phyloP scores from a whole-genome alignment of 2,113 vertebrate genomes.

The Australoheros scitulus region DNA sequence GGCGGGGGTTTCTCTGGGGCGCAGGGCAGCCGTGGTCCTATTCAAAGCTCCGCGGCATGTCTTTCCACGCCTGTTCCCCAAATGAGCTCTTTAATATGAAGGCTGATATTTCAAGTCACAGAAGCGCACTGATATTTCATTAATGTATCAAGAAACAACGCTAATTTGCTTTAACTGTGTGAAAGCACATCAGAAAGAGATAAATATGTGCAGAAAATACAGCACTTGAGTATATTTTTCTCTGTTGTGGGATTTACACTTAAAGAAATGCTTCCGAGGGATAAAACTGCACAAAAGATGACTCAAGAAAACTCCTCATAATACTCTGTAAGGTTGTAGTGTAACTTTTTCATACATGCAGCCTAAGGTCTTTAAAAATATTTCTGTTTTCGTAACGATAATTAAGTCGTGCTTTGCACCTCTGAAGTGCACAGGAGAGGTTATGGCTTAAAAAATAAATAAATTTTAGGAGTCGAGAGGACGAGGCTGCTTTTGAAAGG shows the following conservation, averaged over 20 bases:
- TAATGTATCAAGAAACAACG: background rate
- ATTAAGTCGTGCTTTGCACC: background rate
- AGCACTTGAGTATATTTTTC: background rate
- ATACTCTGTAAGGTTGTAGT: background rate
- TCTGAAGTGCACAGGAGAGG: background rate
- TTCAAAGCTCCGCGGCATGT: slow-evolving; percentile 65
- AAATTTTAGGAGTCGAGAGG: background rate
- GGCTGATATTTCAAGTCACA: slow-evolving; percentile 9
- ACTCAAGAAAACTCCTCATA: background rate
- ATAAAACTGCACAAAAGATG: background rate
- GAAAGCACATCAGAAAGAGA: background rate
- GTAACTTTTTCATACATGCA: background rate
- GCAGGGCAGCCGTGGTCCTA: slow-evolving; percentile 60
- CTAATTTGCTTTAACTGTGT: background rate
- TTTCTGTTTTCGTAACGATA: background rate
- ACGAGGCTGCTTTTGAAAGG: background rate
- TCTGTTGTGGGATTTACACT: background rate
- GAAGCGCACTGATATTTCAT: background rate
- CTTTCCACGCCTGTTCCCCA: slow-evolving; percentile 42
- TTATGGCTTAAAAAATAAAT: background rate
- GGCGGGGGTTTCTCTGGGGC: slow-evolving; percentile 71
- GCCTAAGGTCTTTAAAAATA: background rate
- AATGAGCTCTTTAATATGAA: slow-evolving; percentile 18
- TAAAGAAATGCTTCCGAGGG: background rate
- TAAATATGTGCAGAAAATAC: background rate